Evolutionary conservation across 2,113 vertebrate genomes (phyloP).

Genomic region (Choloepus hoffmanni): DNA sequence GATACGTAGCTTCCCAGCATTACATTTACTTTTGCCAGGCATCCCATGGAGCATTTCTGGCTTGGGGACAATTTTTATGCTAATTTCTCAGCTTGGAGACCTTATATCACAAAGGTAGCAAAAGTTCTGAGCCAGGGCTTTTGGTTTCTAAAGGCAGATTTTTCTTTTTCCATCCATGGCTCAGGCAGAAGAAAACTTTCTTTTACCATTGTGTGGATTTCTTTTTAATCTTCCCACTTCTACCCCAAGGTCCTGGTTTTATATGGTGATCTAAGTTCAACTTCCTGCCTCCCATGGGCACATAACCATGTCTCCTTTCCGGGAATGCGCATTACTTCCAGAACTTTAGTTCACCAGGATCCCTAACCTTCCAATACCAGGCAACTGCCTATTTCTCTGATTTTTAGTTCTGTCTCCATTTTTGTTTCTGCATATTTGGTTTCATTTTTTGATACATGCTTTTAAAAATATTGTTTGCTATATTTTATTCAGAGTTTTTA

Average conservation of each 20-base stretch:
- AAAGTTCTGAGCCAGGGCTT: not conserved
- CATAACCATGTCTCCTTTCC: not conserved
- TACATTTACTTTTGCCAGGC: not conserved
- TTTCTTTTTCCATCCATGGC: not conserved
- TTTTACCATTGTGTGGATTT: not conserved
- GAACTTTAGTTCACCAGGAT: not conserved
- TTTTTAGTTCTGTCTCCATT: not conserved
- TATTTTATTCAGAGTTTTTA: not conserved
- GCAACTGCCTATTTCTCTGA: not conserved
- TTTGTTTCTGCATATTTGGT: not conserved
- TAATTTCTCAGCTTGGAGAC: not conserved
- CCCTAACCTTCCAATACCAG: not conserved
- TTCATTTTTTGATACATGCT: not conserved
- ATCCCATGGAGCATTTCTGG: not conserved
- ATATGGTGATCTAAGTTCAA: not conserved
- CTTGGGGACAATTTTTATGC: not conserved
- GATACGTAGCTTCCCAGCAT: not conserved
- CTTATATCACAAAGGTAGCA: not conserved
- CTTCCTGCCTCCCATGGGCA: no score
- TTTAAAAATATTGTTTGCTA: not conserved
- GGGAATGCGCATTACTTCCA: no score
- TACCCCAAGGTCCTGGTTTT: not conserved
- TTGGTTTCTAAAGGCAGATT: not conserved
- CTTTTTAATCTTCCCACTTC: not conserved
- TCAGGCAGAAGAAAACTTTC: conserved; percentile 7